Base-by-base conservation (phyloP, 2,113 vertebrate species). In the Elanus axillaris region DNA sequence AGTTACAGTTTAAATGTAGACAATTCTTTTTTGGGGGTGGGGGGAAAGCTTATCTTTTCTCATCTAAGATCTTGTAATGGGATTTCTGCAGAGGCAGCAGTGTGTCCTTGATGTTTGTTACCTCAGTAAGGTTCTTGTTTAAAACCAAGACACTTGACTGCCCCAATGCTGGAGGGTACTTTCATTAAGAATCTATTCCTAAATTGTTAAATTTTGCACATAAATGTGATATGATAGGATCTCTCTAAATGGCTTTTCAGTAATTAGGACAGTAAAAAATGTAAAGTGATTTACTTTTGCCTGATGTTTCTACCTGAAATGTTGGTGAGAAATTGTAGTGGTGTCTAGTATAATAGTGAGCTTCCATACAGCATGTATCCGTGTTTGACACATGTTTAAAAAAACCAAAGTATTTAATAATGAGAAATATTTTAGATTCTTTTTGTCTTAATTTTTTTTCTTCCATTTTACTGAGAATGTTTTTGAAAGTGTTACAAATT, bases 381-480 rank as follows among this genome's bases (percentile, higher is more conserved):
- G 3, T 47, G 13, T 64, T 71, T 0, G 20, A 36, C 5, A 27
- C 0, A 0, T 47, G 18, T 32, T 56, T 59, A 47, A 67, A 13
- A 64, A 60, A 73, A 36, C 19, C 25, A 31, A 17, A 58, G 3
- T 29, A 50, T 40, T 53, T 27, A 68, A 71, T 47, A 62, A 53
- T n/a, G 53, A 62, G 26, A 50, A 38, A n/a, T 10, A n/a, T 63
- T 60, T 62, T 66, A 19, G 5, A 29, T 60, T 66, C 22, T 77
- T 80, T 88, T 59, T 32, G 3, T 59, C 27, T 26, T 43, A 6
- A 23, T 71, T 56, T 58, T 72, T 72, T 62, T 50, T 10, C 7
- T 63, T 78, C 7, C 8, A 5, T 69, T 91, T 87, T 81, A 67
- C 27, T 71, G 48, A 83, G 13, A 79, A 73, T 72, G 6, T 58